Base-by-base conservation (phyloP, 1,140 invertebrate genomes). In the Euwallacea similis region DNA sequence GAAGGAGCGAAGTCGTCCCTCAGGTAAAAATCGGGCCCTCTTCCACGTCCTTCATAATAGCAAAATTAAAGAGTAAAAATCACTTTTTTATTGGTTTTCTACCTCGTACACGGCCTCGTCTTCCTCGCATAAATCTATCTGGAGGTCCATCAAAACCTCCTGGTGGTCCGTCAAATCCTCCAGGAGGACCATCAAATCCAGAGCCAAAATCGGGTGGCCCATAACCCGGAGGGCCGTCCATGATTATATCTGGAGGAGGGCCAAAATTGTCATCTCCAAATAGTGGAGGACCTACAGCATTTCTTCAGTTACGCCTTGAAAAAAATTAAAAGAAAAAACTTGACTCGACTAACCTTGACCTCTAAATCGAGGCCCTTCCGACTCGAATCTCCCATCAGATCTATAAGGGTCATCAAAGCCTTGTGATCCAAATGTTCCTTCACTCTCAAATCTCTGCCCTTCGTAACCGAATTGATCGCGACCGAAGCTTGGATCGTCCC, bases 21-120 rank as follows among this genome's bases (percentile, higher is more conserved):
- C 2, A 72, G 74, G 56, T 54, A 72, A 50, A 75, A 75, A 16
- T 73, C 69, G 15, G 65, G 61, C 2, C 71, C 74, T 56, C 67
- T 73, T 2, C 72, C 72, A 9, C 72, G 72, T 15, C 73, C 65
- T 59, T 44, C 21, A 42, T 55, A 50, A 13, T 33, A 33, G 21
- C 1, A 33, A 64, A 50, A 21, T 64, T 64, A 53, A 16, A 47
- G 15, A 50, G 41, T 21, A 50, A 64, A 42, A 61, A 61, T 61
- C 7, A 50, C 6, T 50, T 11, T 50, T 4, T 50, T 2, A 50
- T 6, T 58, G 0, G 16, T n/a, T 58, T 6, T 41, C 7, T 61
- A 68, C 66, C 66, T 61, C 66, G 42, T 68, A 56, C 56, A 10
- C 66, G 66, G 13, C 71, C 69, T 6, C 69, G 50, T 56, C 69